phyloP scores from a whole-genome alignment of 2,113 vertebrate genomes.

The Hippocampus guttulatus region DNA sequence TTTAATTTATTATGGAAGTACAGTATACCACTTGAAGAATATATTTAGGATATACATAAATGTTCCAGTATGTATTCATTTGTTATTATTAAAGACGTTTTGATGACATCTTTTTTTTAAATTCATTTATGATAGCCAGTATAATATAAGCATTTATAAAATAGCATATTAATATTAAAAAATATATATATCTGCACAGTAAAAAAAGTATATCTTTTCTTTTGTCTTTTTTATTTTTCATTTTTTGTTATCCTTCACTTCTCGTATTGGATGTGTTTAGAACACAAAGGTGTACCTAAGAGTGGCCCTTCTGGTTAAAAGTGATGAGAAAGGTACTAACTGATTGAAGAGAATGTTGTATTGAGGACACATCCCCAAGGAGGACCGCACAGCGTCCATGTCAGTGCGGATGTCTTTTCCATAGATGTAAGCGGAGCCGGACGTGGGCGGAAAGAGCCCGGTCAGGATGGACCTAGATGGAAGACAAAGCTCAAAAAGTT shows the following conservation, averaged over 20 bases:
- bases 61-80: no score
- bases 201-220: no score
- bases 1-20: neutral
- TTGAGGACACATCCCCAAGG: slow-evolving; percentile 86
- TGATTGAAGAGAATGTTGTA: slow-evolving; percentile 80
- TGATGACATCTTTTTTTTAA: no score
- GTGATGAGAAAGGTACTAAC: slow-evolving; percentile 42
- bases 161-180: no score
- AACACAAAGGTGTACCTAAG: neutral
- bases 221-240: no score
- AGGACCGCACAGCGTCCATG: slow-evolving; percentile 69
- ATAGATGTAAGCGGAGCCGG: slow-evolving; percentile 78
- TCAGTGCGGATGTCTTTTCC: slow-evolving; percentile 80
- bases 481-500: neutral
- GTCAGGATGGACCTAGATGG: slow-evolving; percentile 81
- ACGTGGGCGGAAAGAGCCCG: slow-evolving; percentile 79
- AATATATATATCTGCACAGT: no score
- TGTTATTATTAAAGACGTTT: no score
- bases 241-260: neutral
- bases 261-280: no score
- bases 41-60: no score
- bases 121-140: no score
- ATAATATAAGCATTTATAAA: no score
- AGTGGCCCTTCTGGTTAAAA: neutral
- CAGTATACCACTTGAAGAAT: neutral